phyloP scores from a whole-genome alignment of 2,888 invertebrate species.

The Amphipyra tragopoginis region DNA sequence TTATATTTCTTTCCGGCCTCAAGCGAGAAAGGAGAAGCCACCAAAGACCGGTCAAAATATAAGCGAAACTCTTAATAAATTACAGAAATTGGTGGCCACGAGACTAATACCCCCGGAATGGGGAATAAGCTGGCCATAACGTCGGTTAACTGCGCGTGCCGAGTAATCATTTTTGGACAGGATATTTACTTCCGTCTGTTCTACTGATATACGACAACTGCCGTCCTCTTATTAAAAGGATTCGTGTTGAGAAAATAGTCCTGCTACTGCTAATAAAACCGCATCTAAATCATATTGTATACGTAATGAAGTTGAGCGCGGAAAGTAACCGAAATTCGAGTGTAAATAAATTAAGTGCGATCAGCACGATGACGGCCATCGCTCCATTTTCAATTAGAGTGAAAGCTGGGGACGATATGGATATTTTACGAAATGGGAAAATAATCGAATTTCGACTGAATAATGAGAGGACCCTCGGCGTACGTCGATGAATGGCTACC shows the following conservation, averaged over 20 bases:
- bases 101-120: constrained; percentile 87
- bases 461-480: constrained; percentile 87
- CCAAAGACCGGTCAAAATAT: constrained; percentile 76
- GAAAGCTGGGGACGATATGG: constrained; percentile 88
- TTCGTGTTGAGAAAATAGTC: constrained; percentile 53
- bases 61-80: constrained; percentile 88
- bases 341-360: constrained; percentile 81
- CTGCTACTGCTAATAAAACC: constrained; percentile 38
- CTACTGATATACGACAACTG: constrained; percentile 74
- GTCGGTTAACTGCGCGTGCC: constrained; percentile 84
- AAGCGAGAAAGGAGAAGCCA: constrained; percentile 81
- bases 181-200: constrained; percentile 87
- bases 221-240: constrained; percentile 78
- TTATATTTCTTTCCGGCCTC: constrained; percentile 82
- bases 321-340: constrained; percentile 64
- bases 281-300: constrained; percentile 57
- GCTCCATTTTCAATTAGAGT: constrained; percentile 87
- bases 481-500: constrained; percentile 79
- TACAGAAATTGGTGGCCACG: constrained; percentile 86
- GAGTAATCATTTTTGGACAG: constrained; percentile 88
- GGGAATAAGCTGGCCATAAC: constrained; percentile 87
- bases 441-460: constrained; percentile 89
- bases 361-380: constrained; percentile 76
- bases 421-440: constrained; percentile 89
- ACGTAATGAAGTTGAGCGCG: constrained; percentile 60